Base-by-base conservation (phyloP, 2,797 vertebrate species). In the Macroramphosus scolopax region DNA sequence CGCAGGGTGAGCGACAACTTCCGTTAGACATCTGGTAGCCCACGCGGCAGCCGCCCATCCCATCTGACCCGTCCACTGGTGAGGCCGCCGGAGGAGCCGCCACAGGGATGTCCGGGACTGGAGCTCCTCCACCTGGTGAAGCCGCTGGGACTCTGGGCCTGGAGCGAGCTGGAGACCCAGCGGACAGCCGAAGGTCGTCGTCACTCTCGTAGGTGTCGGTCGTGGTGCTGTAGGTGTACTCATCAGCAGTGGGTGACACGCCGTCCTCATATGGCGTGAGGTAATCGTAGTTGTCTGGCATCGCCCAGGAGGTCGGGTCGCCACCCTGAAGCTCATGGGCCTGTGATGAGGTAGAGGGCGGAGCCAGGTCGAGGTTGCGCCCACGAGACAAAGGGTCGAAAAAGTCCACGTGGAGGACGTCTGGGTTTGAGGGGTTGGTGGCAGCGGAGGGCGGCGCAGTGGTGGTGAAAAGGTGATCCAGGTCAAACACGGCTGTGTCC, bases 1-100 rank as follows among this genome's bases (percentile, higher is more conserved):
- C 93, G 2, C 95, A 98, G 44, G 92, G 80, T 0, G 95, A 97
- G 75, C 90, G 91, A 83, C 96, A 98, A 64, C 91, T 93, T 50
- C 90, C 90, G 4, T 98, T 97, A 57, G 87, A 80, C 47, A 87
- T 72, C 69, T 91, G 83, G 34, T 87, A 95, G 1, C 95, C 96
- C 3, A 72, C 81, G 0, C 89, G 88, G 75, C 96, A 98, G 3
- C 82, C 84, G 0, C 80, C 83, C 63, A 50, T 12, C 14, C 81
- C 78, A 26, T 91, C 89, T 0, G 87, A 91, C 47, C 88, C 68
- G 1, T 93, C 91, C 36, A 74, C 71, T 0, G 60, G 79, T 2
- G 50, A 31, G 61, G 36, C 31, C 0, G 33, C 72, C 0, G 77
- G 79, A 3, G 57, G 73, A 13, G 63, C 75, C 0, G 22, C 68